A percentile compares a stretch with the other conserved stretches of the same genome.
Evolutionary conservation across 2,113 vertebrate species (phyloP).

Genomic region (Grammomys surdaster): DNA sequence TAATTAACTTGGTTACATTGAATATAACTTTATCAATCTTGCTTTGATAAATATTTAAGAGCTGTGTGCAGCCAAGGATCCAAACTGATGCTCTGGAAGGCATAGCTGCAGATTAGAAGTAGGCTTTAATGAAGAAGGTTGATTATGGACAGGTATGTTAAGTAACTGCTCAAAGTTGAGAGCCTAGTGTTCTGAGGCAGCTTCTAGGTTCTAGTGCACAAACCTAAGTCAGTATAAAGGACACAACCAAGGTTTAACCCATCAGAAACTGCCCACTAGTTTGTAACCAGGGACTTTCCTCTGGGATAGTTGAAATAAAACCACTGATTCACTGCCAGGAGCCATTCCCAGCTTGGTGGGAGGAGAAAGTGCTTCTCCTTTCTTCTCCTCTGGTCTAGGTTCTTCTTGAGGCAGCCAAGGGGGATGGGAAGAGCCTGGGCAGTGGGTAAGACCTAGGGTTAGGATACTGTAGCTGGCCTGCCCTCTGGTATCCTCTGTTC

Average conservation of each 20-base stretch:
- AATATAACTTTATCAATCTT: conserved; percentile 38
- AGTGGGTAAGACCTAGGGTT: too few species aligned
- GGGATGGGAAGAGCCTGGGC: too few species aligned
- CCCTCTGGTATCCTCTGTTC: too few species aligned
- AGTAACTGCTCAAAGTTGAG: not conserved
- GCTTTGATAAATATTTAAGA: conserved; percentile 54
- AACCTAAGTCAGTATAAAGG: not conserved
- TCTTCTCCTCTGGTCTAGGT: too few species aligned
- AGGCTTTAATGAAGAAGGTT: not conserved
- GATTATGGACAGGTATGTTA: not conserved
- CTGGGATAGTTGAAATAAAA: not conserved
- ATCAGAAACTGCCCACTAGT: not conserved
- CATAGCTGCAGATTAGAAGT: not conserved
- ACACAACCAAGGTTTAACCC: not conserved
- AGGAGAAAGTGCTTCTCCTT: too few species aligned
- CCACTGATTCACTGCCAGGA: not conserved
- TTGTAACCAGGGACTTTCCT: not conserved
- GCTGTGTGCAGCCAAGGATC: not conserved
- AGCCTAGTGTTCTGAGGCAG: not conserved
- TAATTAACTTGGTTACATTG: conserved; percentile 66
- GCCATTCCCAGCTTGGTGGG: too few species aligned
- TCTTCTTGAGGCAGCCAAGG: too few species aligned
- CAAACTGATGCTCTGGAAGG: not conserved
- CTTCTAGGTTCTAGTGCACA: not conserved
- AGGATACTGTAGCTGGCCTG: too few species aligned